Conservation (phyloP, 2,888 invertebrate genomes). For the Tetheella fluctuosa region DNA sequence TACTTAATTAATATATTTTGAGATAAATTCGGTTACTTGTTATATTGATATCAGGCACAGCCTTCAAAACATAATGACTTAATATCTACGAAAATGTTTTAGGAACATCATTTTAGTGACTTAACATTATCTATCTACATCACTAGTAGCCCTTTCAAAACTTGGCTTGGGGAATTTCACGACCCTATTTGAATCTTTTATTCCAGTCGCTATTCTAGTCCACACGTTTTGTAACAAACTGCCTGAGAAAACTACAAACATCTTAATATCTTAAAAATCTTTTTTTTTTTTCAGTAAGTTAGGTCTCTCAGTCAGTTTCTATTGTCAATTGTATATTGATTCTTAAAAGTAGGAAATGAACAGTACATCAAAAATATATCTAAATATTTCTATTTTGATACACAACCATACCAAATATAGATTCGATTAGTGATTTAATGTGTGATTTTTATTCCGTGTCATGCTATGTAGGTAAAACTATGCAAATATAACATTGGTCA, state of each 20-base stretch:
- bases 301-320: no score
- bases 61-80: no score
- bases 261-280: not conserved
- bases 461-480: not conserved
- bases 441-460: not conserved
- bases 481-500: not conserved
- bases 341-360: no score
- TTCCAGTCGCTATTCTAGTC: not conserved
- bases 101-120: not conserved
- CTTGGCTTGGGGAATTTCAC: not conserved
- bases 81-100: no score
- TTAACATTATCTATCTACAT: no score
- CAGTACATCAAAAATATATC: no score
- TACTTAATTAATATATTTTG: no score
- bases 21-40: no score
- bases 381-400: no score
- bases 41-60: no score
- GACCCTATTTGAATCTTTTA: constrained; percentile 3
- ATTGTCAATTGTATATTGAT: no score
- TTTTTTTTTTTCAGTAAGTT: no score
- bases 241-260: not conserved
- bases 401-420: not conserved
- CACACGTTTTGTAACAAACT: not conserved
- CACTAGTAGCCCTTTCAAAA: not conserved
- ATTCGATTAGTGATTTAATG: not conserved